These are phyloP conservation scores for Ameiurus melas DNA, from an alignment of 2,113 vertebrate species.

Conservation along the genomic window DNA sequence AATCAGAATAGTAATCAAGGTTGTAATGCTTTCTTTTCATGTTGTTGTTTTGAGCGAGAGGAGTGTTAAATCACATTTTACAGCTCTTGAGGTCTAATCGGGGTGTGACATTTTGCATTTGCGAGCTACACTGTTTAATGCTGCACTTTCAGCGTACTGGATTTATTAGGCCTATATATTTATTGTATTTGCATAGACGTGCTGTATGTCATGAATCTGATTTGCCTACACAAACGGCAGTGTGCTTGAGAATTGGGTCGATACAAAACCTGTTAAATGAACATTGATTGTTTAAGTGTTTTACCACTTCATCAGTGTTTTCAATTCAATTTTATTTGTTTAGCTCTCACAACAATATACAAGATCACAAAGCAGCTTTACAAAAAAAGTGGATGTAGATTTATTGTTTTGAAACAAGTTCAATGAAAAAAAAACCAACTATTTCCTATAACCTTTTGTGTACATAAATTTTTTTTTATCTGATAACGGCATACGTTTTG, in stretches of 20 bases:
- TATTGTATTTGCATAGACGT: neutral
- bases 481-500: neutral
- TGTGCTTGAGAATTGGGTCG: neutral
- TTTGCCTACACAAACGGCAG: constrained; percentile 8
- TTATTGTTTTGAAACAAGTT: no score
- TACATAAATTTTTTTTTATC: neutral
- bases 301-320: neutral
- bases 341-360: neutral
- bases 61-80: constrained; percentile 2
- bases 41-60: neutral
- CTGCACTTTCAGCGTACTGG: neutral
- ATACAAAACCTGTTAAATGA: neutral
- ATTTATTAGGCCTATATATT: neutral
- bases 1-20: constrained; percentile 10
- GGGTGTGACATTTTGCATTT: neutral
- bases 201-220: neutral
- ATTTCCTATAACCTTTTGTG: neutral
- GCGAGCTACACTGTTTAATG: neutral
- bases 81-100: constrained; percentile 19
- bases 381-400: neutral
- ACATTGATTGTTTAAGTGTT: neutral
- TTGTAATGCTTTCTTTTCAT: neutral
- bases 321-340: neutral
- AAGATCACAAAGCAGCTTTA: neutral
- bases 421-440: no score